Conservation (phyloP, 2,113 vertebrate species). For the Alouatta palliata region DNA sequence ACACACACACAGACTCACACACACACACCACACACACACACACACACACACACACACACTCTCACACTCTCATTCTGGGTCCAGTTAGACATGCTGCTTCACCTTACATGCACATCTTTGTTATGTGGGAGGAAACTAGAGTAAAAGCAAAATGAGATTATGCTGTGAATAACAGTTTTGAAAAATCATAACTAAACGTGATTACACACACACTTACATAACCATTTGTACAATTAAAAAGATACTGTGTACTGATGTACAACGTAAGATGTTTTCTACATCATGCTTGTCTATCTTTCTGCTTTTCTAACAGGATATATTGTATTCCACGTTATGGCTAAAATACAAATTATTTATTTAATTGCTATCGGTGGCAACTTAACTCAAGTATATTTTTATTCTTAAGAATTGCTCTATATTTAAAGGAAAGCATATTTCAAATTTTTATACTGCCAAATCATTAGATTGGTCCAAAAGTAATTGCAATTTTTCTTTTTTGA, state of each 20-base stretch:
- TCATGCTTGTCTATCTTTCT: background rate
- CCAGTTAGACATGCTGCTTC: no score
- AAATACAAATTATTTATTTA: background rate
- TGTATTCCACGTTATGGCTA: background rate
- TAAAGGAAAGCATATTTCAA: background rate
- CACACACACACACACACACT: no score
- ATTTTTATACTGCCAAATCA: background rate
- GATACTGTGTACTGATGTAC: background rate
- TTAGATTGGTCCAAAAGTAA: no score
- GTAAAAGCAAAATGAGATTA: background rate
- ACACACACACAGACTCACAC: no score
- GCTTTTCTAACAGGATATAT: background rate
- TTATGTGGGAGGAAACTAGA: background rate
- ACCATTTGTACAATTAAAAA: background rate
- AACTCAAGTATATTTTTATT: background rate
- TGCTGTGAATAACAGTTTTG: background rate
- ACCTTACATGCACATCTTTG: background rate
- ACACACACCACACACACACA: no score
- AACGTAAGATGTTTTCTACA: background rate
- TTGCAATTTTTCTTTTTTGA: no score
- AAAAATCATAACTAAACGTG: background rate
- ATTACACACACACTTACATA: background rate
- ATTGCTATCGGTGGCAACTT: background rate
- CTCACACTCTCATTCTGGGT: no score
- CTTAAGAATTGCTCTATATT: background rate